Evolutionary conservation across 2,797 vertebrate species (phyloP), one percentile per base, ranked within the genome.

Genomic region (Rhinella marina): DNA sequence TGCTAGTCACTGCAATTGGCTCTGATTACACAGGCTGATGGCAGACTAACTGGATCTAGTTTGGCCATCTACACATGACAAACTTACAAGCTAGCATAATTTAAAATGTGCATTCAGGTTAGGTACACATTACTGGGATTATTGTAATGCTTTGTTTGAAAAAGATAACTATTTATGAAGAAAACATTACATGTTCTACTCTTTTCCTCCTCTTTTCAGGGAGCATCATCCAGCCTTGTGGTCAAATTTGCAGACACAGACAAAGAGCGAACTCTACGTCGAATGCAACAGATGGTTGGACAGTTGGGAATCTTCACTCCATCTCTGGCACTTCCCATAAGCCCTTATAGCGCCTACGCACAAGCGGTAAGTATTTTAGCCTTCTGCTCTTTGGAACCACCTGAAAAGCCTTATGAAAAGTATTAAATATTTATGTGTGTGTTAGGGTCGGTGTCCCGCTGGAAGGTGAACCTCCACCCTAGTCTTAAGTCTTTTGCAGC

Each of bases 171-270:
- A 13, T n/a, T 27, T 14, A 56, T 14, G 12, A 56, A 56, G 7
- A 41, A 41, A 41, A 41, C 41, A 41, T 41, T 41, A 14, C 27
- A 59, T 78, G 29, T 62, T 76, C 16, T 68, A 14, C 52, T 57
- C n/a, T 17, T 50, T 62, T n/a, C 25, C 16, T 14, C 25, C 21
- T 16, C 23, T 25, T 54, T 25, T 14, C 93, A 99, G 98, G 98
- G 98, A 8, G 98, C 98, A 61, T 99, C 98, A 90, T 99, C 98
- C 93, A 99, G 98, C 96, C 96, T 99, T 95, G 98, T 99, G 96
- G 98, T 99, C 93, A 99, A 99, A 95, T 99, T 99, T 88, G 98
- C 98, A 4, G 98, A 99, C 96, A 99, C 98, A n/a, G 98, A 99
- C 95, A 99, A 98, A 94, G 98, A 99, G 93, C 96, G 98, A 92